Evolutionary conservation across 2,113 vertebrate species (phyloP).

Genomic region (Pycnonotus jocosus): DNA sequence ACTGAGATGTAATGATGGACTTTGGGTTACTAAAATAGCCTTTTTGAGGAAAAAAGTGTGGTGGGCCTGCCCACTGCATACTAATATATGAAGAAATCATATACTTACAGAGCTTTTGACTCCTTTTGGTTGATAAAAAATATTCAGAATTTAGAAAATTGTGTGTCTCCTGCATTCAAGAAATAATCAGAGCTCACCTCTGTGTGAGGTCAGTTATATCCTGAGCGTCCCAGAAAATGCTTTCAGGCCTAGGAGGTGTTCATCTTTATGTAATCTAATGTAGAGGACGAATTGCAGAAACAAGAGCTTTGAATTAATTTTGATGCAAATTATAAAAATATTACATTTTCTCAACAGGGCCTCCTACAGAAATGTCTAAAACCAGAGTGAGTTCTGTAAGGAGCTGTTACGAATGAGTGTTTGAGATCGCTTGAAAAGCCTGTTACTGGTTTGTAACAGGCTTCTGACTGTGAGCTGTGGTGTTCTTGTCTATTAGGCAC

Average conservation of each 20-base stretch:
- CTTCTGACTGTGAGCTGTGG: neutral
- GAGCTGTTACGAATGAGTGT: neutral
- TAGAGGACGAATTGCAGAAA: neutral
- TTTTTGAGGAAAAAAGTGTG: neutral
- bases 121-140: neutral
- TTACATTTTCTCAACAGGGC: neutral
- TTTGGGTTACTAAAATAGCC: neutral
- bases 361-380: neutral
- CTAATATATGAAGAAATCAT: neutral
- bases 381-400: neutral
- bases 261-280: neutral
- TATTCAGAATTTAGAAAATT: neutral
- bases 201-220: neutral
- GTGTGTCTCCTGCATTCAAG: neutral
- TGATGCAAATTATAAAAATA: neutral
- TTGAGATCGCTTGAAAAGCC: neutral
- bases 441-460: rapidly evolving
- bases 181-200: neutral
- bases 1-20: neutral
- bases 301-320: neutral
- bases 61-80: neutral
- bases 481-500: neutral
- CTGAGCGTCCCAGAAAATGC: neutral
- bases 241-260: neutral
- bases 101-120: neutral